Conservation (phyloP, 1,140 invertebrate species). For the Drosophila sechellia region DNA sequence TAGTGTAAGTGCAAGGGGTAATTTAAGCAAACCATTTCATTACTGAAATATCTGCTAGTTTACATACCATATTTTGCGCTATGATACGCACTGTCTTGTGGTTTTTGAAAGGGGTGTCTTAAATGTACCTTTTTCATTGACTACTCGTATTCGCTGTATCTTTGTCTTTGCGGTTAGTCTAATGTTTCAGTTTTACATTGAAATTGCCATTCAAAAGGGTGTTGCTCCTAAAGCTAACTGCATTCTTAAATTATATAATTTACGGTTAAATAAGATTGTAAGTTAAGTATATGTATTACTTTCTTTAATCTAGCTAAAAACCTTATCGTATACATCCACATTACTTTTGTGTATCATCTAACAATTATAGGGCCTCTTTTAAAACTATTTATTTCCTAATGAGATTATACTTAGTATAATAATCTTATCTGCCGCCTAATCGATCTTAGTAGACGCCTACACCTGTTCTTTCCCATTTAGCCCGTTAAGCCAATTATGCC, state of each 20-base stretch:
- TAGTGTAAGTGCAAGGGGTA: not conserved
- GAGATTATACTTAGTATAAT: not conserved
- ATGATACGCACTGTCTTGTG: constrained; percentile 6
- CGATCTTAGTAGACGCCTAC: constrained; percentile 5
- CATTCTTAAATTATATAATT: no score
- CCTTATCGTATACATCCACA: no score
- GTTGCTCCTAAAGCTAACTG: not conserved
- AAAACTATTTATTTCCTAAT: not conserved
- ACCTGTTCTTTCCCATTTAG: constrained; percentile 29
- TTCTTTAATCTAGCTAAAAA: no score
- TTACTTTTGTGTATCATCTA: not conserved
- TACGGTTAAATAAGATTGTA: not conserved
- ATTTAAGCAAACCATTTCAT: no score
- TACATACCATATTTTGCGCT: not conserved
- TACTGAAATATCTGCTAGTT: no score
- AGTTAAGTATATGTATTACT: no score
- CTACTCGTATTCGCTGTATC: not conserved
- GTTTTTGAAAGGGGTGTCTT: constrained; percentile 2
- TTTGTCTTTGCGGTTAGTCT: constrained; percentile 14
- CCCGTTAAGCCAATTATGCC: constrained; percentile 62
- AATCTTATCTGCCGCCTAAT: not conserved
- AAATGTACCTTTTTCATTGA: not conserved
- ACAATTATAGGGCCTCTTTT: no score
- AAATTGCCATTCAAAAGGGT: not conserved
- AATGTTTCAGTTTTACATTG: not conserved